Base-by-base conservation (phyloP, 2,888 invertebrate species). In the Eupithecia subfuscata region DNA sequence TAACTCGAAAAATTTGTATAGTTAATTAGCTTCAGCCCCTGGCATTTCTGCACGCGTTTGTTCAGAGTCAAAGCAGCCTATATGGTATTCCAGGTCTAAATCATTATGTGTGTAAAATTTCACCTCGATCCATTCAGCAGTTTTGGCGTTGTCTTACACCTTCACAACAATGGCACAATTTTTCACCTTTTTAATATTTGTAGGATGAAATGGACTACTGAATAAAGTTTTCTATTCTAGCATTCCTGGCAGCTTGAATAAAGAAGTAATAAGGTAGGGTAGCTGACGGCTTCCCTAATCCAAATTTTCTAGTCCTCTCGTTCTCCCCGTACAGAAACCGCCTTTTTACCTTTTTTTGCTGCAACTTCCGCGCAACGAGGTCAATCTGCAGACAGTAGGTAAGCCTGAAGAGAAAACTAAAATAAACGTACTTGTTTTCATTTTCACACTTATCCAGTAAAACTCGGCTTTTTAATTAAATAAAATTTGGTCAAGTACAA, bases 391-490 rank as follows among this genome's bases (percentile, higher is more conserved):
- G 56, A 75, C 70, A 70, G 56, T 70, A 75, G 75, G 43, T 60
- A 70, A 74, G 37, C 60, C 48, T 70, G 18, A 60, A 56, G 40
- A 40, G 70, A 74, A 75, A 71, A 63, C 67, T 40, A 60, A 37
- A 73, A 74, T 69, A 78, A 74, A 69, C 52, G 37, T 43, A 71
- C 69, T 71, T 56, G 69, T 69, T 48, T 69, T 75, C 60, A 34
- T 71, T 73, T 70, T 68, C 67, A 45, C 74, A 76, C 73, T 48
- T 73, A 63, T 52, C n/a, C 22, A 65, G 71, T 16, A 37, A 69
- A 72, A 52, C 64, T 64, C 25, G 45, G 52, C 65, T 40, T 73
- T 76, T 73, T 76, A 76, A 76, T 76, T 70, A 60, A 75, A 73
- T 48, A 60, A 60, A 69, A 63, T 73, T 73, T 60, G 40, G 67